phyloP scores from a whole-genome alignment of 2,113 vertebrate genomes.

The Oceanites oceanicus region DNA sequence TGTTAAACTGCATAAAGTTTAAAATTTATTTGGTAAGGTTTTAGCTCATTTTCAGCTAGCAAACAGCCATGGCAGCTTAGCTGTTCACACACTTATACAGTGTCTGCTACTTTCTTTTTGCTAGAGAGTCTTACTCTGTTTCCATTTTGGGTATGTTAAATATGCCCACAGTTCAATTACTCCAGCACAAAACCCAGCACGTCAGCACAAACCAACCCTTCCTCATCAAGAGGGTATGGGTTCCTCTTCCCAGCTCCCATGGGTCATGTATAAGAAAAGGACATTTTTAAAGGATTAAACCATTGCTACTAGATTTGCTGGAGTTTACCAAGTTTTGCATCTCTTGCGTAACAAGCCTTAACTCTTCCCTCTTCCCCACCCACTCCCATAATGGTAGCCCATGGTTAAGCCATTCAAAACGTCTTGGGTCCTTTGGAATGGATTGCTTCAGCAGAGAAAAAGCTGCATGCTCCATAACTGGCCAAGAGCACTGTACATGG shows the following conservation, averaged over 20 bases:
- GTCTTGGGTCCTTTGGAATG: background rate
- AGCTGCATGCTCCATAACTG: background rate
- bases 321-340: background rate
- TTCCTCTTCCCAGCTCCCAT: background rate
- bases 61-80: background rate
- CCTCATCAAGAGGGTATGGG: background rate
- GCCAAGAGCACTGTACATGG: background rate
- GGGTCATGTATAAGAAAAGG: background rate
- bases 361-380: background rate
- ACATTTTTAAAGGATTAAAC: background rate
- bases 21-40: background rate
- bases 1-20: background rate
- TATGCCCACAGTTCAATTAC: background rate
- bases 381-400: background rate
- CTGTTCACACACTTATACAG: accelerated
- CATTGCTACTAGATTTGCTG: background rate
- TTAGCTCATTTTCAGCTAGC: background rate
- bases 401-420: background rate
- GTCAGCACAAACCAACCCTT: background rate
- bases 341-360: background rate
- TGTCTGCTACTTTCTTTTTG: background rate
- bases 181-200: background rate
- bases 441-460: background rate
- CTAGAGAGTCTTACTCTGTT: background rate
- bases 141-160: background rate